Evolutionary conservation across 2,113 vertebrate species (phyloP), one percentile per base, ranked within the genome.

Genomic region (Tricholaema leucomelas): DNA sequence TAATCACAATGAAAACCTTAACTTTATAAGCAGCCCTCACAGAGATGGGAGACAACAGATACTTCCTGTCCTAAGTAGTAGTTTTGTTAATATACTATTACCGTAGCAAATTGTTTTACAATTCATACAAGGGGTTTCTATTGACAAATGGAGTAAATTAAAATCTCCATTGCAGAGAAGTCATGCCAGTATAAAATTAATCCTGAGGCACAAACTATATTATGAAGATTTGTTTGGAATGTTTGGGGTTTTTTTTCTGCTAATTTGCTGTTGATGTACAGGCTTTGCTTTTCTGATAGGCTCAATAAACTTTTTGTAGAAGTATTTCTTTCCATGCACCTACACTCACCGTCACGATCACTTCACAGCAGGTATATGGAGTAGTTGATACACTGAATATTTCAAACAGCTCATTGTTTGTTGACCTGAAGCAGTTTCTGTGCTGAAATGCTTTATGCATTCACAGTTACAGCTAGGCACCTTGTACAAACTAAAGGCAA

Each of bases 401-500:
- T 71, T 71, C 56, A 60, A 66, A 83, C 76, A 81, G 70, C 44
- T 90, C 58, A 24, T 19, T 81, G 27, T 50, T 73, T 83, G 38
- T 3, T 60, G 59, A 94, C 48, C 60, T 91, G 64, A 81, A 83
- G 80, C 42, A 60, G 38, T 38, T 78, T 65, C 81, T 85, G 63
- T 30, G 38, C 56, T 74, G 69, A 92, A 83, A 56, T n/a, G 50
- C 21, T 59, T 35, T 60, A 28, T 83, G 52, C 0, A 0, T 38
- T 42, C 71, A 55, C 23, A 81, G 40, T 30, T 73, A 65, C 50
- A 86, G 28, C 19, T 25, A 50, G 21, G 54, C 2, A 8, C 16
- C 16, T 65, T 14, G 7, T 28, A 65, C 4, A 75, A 86, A 78
- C 10, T 46, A 63, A 84, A 64, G 30, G 28, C 24, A 64, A 81